Evolutionary conservation across 2,797 vertebrate genomes (phyloP), one percentile per base, ranked within the genome.

Genomic region (Gouania willdenowi): DNA sequence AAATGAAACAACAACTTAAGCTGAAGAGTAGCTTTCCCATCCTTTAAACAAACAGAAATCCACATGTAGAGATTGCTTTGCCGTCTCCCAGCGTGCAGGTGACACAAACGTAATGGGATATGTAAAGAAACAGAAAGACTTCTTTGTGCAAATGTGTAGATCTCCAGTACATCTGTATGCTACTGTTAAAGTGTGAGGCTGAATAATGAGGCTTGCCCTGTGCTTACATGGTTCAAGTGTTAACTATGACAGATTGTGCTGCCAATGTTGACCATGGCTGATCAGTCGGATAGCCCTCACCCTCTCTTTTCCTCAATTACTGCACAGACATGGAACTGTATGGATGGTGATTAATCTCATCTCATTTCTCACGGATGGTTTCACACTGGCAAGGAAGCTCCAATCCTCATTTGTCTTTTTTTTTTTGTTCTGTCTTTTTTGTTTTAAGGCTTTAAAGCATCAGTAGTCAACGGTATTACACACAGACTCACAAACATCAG

Each of bases 211-310:
- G 32, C 52, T 19, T 43, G 21, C 8, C 43, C 28, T 2, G 8
- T 31, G 11, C 65, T 50, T 82, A 77, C 66, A 64, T 53, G 63
- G 52, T 50, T 61, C 68, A 66, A 71, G 58, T 38, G 63, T 69
- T 79, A 82, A 83, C 75, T 68, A 60, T 77, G 76, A 85, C 74
- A 67, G 65, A 83, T 78, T 41, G 60, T 33, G 48, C 74, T 72
- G 70, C 57, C 81, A 72, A 33, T 56, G 36, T 50, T 69, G 64
- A 67, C 59, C 68, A 64, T 5, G 73, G 56, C 56, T 75, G 72
- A 82, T 77, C 59, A 46, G 67, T 63, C 67, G 41, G 63, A 76
- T 32, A 52, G 68, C 61, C 58, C 30, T 68, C 62, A 62, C 41
- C n/a, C 61, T 28, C 48, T 44, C 47, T 8, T 26, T 69, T 48